These are phyloP conservation scores for Melinopterus prodromus DNA, from an alignment of 2,888 invertebrate species.

Conservation along the genomic window DNA sequence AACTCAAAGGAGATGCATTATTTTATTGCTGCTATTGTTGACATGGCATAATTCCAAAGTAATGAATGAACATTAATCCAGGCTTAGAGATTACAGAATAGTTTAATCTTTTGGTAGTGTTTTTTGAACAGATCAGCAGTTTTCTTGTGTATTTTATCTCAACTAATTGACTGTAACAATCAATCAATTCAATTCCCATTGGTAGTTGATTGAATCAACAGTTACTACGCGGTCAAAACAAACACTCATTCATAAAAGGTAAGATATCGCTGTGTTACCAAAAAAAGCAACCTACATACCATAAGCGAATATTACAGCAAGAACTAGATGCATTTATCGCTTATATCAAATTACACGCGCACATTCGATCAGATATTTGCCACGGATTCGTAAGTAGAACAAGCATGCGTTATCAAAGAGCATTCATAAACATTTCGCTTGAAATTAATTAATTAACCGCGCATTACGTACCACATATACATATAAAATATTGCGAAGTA, in stretches of 20 bases:
- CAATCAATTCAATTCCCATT: background rate
- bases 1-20: background rate
- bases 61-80: background rate
- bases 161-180: background rate
- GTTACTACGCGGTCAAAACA: background rate
- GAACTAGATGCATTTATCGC: background rate
- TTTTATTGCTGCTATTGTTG: background rate
- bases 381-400: constrained; percentile 5
- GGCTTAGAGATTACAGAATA: background rate
- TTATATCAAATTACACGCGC: background rate
- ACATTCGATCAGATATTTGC: constrained; percentile 6
- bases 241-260: background rate
- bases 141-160: background rate
- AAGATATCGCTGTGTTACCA: background rate
- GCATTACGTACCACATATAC: constrained; percentile 24
- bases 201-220: background rate
- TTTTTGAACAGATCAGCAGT: background rate
- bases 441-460: constrained; percentile 25
- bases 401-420: background rate
- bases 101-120: background rate
- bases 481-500: constrained; percentile 27
- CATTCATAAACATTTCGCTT: constrained; percentile 8
- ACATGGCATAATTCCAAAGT: background rate
- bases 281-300: constrained; percentile 36
- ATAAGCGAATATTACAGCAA: constrained; percentile 27